Conservation (phyloP, 2,113 vertebrate species). For the Silurus glanis region DNA sequence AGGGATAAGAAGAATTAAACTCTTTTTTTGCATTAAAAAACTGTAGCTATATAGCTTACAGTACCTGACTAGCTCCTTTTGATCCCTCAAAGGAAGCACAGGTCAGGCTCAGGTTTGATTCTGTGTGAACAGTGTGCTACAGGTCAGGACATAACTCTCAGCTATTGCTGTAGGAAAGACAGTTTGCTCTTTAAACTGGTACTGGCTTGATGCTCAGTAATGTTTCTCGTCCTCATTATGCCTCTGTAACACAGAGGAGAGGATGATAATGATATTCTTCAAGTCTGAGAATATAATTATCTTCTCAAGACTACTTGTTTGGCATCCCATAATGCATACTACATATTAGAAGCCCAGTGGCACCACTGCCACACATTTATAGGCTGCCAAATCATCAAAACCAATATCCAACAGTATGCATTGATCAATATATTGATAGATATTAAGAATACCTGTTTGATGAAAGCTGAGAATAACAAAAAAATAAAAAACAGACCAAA, state of each 20-base stretch:
- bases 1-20: background rate
- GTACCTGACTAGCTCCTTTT: background rate
- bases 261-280: background rate
- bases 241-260: background rate
- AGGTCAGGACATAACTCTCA: background rate
- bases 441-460: background rate
- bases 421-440: background rate
- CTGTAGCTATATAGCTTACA: background rate
- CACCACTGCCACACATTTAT: background rate
- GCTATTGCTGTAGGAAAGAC: background rate
- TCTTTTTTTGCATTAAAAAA: background rate
- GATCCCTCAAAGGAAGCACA: background rate
- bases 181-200: background rate
- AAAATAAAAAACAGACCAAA: background rate
- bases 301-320: background rate
- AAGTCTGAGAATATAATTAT: background rate
- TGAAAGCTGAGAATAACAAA: conserved; percentile 7
- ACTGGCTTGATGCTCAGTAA: background rate
- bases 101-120: background rate
- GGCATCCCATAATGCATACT: background rate
- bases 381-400: background rate
- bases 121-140: background rate
- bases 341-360: background rate
- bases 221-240: background rate
- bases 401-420: background rate